These are phyloP conservation scores for Coreoperca whiteheadi DNA, from an alignment of 2,113 vertebrate species.

Conservation along the genomic window DNA sequence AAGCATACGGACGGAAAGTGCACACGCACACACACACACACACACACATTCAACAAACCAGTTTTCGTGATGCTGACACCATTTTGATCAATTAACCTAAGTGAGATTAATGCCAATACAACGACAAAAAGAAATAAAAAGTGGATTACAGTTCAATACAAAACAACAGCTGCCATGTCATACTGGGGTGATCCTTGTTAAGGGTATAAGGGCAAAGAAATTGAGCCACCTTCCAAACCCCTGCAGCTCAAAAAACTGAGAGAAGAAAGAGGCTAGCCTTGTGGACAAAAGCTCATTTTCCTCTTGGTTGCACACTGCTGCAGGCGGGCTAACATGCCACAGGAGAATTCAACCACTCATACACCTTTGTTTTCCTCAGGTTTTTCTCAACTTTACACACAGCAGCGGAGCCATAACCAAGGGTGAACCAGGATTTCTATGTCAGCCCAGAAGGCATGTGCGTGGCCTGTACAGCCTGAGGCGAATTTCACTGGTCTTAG, in stretches of 20 bases:
- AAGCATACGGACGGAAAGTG: not conserved
- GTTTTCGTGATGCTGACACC: constrained; percentile 14
- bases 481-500: constrained; percentile 44
- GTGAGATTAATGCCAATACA: constrained; percentile 24
- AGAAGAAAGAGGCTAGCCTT: constrained; percentile 70
- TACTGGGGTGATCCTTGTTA: constrained; percentile 62
- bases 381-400: constrained; percentile 81
- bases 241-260: constrained; percentile 67
- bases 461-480: constrained; percentile 57
- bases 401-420: constrained; percentile 62
- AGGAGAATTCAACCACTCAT: constrained; percentile 79
- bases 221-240: constrained; percentile 70
- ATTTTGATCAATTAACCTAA: constrained; percentile 41
- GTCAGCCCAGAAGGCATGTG: constrained; percentile 64
- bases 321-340: constrained; percentile 79
- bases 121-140: constrained; percentile 8
- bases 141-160: constrained; percentile 30
- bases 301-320: constrained; percentile 82
- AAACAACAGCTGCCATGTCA: constrained; percentile 45
- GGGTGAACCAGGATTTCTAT: constrained; percentile 56
- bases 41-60: constrained; percentile 3
- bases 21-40: not conserved
- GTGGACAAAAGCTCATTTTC: constrained; percentile 84
- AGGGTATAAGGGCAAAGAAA: constrained; percentile 58
- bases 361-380: constrained; percentile 79